These are phyloP conservation scores for Drosophila tsacasi DNA, from an alignment of 1,140 invertebrate genomes.

Conservation along the genomic window DNA sequence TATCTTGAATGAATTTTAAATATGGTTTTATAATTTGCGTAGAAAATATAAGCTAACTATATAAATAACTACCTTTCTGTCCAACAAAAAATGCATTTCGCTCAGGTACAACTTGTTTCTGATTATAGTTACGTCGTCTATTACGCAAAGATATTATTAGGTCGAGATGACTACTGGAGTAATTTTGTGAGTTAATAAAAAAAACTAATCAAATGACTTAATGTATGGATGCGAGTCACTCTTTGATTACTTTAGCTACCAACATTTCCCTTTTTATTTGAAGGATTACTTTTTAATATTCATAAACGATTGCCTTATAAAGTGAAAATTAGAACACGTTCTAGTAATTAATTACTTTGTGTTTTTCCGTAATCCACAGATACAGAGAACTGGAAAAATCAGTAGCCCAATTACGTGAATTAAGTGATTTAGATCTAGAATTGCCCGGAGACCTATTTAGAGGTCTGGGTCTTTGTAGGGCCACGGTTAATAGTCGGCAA, in stretches of 20 bases:
- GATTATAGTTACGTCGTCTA: neutral
- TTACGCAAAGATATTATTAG: neutral
- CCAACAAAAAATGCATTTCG: neutral
- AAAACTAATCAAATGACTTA: neutral
- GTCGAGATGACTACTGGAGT: neutral
- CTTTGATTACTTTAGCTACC: neutral
- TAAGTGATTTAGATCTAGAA: slow-evolving; percentile 33
- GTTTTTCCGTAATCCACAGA: slow-evolving; percentile 19
- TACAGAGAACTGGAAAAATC: slow-evolving; percentile 10
- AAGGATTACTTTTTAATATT: neutral
- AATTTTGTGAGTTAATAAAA: neutral
- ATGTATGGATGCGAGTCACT: neutral
- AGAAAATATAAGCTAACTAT: neutral
- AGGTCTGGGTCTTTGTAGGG: slow-evolving; percentile 37
- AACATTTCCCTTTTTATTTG: neutral
- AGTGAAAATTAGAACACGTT: slow-evolving; percentile 2
- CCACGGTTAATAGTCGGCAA: slow-evolving; percentile 37
- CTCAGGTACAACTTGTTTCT: neutral
- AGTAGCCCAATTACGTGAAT: slow-evolving; percentile 7
- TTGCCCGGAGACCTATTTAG: slow-evolving; percentile 17
- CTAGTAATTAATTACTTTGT: slow-evolving; percentile 14
- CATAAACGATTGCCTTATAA: neutral
- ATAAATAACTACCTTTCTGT: neutral
- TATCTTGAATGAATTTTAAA: too few species aligned
- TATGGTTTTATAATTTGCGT: neutral